phyloP scores from a whole-genome alignment of 2,797 vertebrate species.

The Microctenopoma steveboyesi region DNA sequence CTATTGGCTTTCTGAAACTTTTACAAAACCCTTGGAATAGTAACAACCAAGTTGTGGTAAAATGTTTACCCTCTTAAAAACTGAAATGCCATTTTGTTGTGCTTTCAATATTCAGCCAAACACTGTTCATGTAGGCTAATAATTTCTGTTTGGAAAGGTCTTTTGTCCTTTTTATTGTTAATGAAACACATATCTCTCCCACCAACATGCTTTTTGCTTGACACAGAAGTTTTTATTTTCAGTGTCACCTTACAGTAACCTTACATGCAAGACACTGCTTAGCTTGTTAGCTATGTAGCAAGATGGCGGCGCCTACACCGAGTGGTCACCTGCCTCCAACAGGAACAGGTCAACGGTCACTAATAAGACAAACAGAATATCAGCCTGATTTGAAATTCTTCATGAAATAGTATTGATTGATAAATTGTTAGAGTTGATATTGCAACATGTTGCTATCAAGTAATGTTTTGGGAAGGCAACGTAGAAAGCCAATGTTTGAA shows the following conservation, averaged over 20 bases:
- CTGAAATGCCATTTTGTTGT: conserved; percentile 1
- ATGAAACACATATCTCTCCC: background rate
- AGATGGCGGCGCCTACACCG: background rate
- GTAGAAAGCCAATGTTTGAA: too few species aligned
- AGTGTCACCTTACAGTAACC: background rate
- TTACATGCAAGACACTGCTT: too few species aligned
- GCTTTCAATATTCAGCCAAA: background rate
- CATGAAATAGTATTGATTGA: too few species aligned
- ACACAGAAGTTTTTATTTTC: background rate
- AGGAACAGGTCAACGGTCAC: too few species aligned
- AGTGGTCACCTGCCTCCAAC: too few species aligned
- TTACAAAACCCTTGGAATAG: background rate
- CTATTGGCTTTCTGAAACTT: conserved; percentile 2
- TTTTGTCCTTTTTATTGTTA: too few species aligned
- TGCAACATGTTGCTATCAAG: conserved; percentile 4
- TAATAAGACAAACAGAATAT: too few species aligned
- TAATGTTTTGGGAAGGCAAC: background rate
- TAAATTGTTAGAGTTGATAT: too few species aligned
- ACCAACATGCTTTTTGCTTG: background rate
- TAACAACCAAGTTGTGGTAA: background rate
- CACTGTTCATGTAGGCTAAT: background rate
- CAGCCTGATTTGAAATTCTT: too few species aligned
- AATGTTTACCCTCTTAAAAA: background rate
- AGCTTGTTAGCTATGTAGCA: background rate
- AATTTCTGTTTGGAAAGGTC: background rate